Conservation (phyloP, 2,113 vertebrate species). For the Thunnus maccoyii region DNA sequence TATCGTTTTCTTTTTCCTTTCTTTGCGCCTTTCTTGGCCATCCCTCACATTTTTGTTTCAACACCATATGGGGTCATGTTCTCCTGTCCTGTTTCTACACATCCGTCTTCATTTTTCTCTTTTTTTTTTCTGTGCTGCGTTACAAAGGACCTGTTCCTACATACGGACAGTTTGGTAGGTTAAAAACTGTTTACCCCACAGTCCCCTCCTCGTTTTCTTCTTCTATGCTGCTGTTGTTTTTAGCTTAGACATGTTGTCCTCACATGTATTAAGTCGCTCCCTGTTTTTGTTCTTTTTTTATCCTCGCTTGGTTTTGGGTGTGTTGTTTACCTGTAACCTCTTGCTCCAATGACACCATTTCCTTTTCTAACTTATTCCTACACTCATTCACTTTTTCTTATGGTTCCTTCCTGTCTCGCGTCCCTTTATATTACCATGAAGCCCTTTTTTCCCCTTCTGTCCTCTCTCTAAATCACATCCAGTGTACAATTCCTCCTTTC, state of each 20-base stretch:
- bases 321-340: background rate
- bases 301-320: background rate
- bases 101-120: slow-evolving; percentile 48
- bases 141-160: slow-evolving; percentile 88
- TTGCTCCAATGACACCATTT: background rate
- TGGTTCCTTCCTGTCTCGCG: background rate
- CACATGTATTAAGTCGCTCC: background rate
- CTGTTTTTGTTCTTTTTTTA: background rate
- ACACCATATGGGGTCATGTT: background rate
- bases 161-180: slow-evolving; percentile 96
- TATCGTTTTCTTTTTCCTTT: background rate
- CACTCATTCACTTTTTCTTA: background rate
- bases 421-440: slow-evolving; percentile 4
- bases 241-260: background rate
- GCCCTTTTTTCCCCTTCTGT: background rate
- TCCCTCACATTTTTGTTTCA: background rate
- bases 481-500: background rate
- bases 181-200: background rate
- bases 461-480: slow-evolving; percentile 26
- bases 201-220: background rate
- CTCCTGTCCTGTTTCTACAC: slow-evolving; percentile 27
- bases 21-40: background rate
- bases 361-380: background rate
- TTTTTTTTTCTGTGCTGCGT: slow-evolving; percentile 67
- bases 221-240: background rate